Base-by-base conservation (phyloP, 2,888 invertebrate species). In the Dynastes tityus region DNA sequence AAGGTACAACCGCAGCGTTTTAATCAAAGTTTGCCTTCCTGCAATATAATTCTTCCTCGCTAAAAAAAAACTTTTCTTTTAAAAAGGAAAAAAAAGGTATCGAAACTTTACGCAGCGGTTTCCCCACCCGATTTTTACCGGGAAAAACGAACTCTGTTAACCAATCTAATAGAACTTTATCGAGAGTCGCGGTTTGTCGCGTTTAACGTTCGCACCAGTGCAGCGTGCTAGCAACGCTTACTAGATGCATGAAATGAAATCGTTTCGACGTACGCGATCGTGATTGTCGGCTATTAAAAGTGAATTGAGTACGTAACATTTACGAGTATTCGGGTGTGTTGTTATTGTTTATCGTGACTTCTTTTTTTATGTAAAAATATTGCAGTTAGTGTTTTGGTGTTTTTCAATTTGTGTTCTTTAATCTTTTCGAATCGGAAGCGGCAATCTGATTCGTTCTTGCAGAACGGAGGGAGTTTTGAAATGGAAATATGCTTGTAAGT, bases 401-500 rank as follows among this genome's bases (percentile, higher is more conserved):
- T 63, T 37, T 63, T 63, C n/a, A 27, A 9, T 27, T 22, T 32
- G 22, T 65, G 64, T 29, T 63, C 5, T 63, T 63, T 13, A 27
- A 9, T 27, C 63, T 29, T 9, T 13, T 63, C 9, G 27, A 63
- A 63, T 29, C 11, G 45, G 45, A 45, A 11, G 11, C 2, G 8
- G 45, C 11, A 37, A 11, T 45, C 11, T 45, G 9, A 45, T 45
- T 45, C 11, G 45, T 45, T 45, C 8, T 45, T 49, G 22, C 5
- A 0, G 37, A 45, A 29, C 63, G 40, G 40, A 58, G 40, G 27
- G 40, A 73, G 37, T 40, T 73, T 63, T 68, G 68, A 70, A 32
- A 77, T 77, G 77, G 77, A 77, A 77, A 77, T 71, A 77, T 77
- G 77, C 77, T 58, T 71, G 77, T 77, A 58, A 77, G 77, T 77